Conservation (phyloP, 2,888 invertebrate genomes). For the Plebejus anna region DNA sequence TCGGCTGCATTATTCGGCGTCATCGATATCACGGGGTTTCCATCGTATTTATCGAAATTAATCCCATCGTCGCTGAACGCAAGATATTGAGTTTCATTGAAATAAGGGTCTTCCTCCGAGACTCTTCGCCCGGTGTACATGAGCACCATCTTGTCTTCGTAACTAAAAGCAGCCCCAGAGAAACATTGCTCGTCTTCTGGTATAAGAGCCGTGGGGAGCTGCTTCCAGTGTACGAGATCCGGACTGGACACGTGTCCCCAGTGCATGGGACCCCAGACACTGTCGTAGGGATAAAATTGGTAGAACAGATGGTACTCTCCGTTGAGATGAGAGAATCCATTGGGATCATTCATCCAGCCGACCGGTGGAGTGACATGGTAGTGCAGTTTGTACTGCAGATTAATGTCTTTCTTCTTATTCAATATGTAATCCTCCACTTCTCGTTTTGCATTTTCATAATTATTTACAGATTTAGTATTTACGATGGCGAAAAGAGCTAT, state of each 20-base stretch:
- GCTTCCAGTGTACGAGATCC: constrained; percentile 52
- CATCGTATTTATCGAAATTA: constrained; percentile 41
- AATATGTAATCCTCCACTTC: constrained; percentile 55
- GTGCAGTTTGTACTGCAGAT: constrained; percentile 34
- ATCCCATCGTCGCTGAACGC: constrained; percentile 41
- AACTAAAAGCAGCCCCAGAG: constrained; percentile 46
- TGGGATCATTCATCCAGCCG: constrained; percentile 59
- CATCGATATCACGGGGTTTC: constrained; percentile 35
- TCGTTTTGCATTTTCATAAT: constrained; percentile 26
- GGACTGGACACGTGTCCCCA: constrained; percentile 55
- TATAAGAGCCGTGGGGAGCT: constrained; percentile 47
- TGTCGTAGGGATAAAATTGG: constrained; percentile 49
- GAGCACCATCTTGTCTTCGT: constrained; percentile 42
- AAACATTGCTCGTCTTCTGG: constrained; percentile 47
- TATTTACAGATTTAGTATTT: constrained; percentile 22
- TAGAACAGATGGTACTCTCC: constrained; percentile 53
- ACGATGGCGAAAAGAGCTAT: neutral
- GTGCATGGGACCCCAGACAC: constrained; percentile 42
- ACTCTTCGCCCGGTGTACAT: constrained; percentile 41
- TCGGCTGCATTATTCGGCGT: constrained; percentile 8
- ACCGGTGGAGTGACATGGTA: constrained; percentile 38
- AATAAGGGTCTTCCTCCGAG: constrained; percentile 27
- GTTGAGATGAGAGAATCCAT: constrained; percentile 50
- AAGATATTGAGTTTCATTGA: constrained; percentile 37
- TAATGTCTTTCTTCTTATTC: constrained; percentile 46